phyloP scores from a whole-genome alignment of 1,140 invertebrate genomes.

The Philaenus spumarius region DNA sequence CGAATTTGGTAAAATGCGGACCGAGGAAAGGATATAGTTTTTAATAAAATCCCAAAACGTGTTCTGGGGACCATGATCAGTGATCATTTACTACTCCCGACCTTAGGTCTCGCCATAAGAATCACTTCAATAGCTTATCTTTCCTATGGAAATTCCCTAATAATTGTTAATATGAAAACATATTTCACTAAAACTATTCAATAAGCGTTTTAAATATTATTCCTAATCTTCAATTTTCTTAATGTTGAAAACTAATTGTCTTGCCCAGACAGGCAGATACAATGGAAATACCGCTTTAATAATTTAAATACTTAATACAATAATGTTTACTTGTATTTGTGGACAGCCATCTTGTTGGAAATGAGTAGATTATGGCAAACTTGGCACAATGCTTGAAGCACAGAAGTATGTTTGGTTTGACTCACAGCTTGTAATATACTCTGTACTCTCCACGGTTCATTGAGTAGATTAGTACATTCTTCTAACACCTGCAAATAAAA shows the following conservation, averaged over 20 bases:
- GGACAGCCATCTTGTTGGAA: slow-evolving; percentile 64
- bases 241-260: neutral
- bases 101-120: too few relatives aligned
- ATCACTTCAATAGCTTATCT: too few relatives aligned
- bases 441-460: slow-evolving; percentile 55
- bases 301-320: neutral
- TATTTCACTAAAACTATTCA: too few relatives aligned
- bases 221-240: neutral
- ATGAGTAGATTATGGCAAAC: slow-evolving; percentile 72
- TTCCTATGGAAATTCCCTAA: too few relatives aligned
- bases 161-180: too few relatives aligned
- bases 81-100: too few relatives aligned
- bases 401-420: slow-evolving; percentile 44
- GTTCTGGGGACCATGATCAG: too few relatives aligned
- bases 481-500: slow-evolving; percentile 37
- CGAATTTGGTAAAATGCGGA: neutral
- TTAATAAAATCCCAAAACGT: too few relatives aligned
- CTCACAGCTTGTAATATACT: slow-evolving; percentile 53
- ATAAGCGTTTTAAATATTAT: neutral
- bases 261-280: too few relatives aligned
- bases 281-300: too few relatives aligned
- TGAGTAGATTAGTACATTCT: slow-evolving; percentile 53
- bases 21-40: neutral
- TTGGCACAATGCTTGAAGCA: slow-evolving; percentile 57
- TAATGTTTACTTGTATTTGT: slow-evolving; percentile 54